A percentile compares a stretch with the other conserved stretches of the same genome.
Conservation (phyloP, 2,797 vertebrate species). For the Gastrophryne carolinensis region DNA sequence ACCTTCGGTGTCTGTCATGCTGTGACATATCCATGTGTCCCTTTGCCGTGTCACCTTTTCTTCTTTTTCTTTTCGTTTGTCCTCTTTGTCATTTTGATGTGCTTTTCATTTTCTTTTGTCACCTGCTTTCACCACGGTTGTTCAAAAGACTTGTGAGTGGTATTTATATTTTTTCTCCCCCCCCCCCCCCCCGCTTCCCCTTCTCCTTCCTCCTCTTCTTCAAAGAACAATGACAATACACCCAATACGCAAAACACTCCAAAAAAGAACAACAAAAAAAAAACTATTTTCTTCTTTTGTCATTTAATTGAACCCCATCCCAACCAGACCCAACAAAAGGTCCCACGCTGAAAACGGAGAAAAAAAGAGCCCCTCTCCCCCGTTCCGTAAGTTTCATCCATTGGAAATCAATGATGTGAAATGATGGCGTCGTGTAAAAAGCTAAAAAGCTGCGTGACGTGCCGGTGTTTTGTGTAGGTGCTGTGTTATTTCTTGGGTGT, state of each 20-base stretch:
- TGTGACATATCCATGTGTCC: conserved; percentile 66
- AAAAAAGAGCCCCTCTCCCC: conserved; percentile 77
- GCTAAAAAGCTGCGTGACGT: conserved; percentile 81
- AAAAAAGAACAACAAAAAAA: conserved; percentile 69
- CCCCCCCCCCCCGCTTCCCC: conserved; percentile 27
- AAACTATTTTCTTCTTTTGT: conserved; percentile 83
- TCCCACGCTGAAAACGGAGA: conserved; percentile 82
- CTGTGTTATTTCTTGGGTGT: conserved; percentile 81
- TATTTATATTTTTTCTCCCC: conserved; percentile 37
- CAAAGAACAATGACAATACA: conserved; percentile 43
- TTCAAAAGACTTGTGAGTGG: conserved; percentile 33
- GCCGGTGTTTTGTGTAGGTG: conserved; percentile 81
- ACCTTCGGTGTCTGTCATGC: conserved; percentile 65
- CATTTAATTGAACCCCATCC: conserved; percentile 83
- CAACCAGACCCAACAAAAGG: conserved; percentile 78
- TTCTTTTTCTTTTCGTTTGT: conserved; percentile 41
- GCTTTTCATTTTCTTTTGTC: conserved; percentile 61
- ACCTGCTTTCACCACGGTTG: conserved; percentile 53
- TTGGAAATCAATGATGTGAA: conserved; percentile 80
- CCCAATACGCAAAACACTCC: conserved; percentile 22
- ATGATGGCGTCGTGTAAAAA: conserved; percentile 83
- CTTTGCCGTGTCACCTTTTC: conserved; percentile 59
- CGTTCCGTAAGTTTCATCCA: conserved; percentile 82
- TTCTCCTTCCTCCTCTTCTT: conserved; percentile 34
- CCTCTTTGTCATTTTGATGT: conserved; percentile 51